Evolutionary conservation across 1,140 invertebrate species (phyloP), one percentile per base, ranked within the genome.

Genomic region (Drosophila sturtevanti): DNA sequence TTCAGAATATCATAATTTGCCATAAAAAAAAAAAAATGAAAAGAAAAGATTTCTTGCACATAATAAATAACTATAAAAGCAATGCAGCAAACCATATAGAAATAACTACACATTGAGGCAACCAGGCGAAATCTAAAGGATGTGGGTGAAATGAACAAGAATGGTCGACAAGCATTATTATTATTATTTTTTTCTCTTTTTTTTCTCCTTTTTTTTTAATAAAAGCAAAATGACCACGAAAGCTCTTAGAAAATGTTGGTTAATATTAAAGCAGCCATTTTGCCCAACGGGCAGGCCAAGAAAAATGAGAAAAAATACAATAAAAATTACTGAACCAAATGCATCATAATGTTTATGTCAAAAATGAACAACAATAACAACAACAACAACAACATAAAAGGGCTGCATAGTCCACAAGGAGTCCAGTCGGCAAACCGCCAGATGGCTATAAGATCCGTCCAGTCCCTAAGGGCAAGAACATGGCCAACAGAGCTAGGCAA

Each of bases 311-410:
- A 77, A 72, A 89, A 80, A 89, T 89, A 89, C 85, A 89, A 89
- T 89, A 89, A 89, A 89, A 89, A 89, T 89, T 89, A 89, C 84
- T 89, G 72, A 77, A 89, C 79, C 84, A 77, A 89, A 89, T 89
- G 79, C 84, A 89, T 89, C 84, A 89, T 89, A 89, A 89, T 89
- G 84, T 89, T 89, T 89, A 80, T 78, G 77, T 89, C 84, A 80
- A 79, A 89, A 89, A 66, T 80, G 84, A 84, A 75, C 84, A 89
- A n/a, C n/a, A n/a, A n/a, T n/a, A n/a, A n/a, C n/a, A n/a, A n/a
- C n/a, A n/a, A n/a, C n/a, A n/a, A n/a, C n/a, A n/a, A n/a, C n/a
- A n/a, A 80, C 84, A 87, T 79, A 67, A 87, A 86, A 79, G 65
- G 67, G 70, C 69, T 68, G 58, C 56, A 59, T n/a, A 65, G 38